Evolutionary conservation across 2,113 vertebrate genomes (phyloP).

Genomic region (Prunella fulvescens): DNA sequence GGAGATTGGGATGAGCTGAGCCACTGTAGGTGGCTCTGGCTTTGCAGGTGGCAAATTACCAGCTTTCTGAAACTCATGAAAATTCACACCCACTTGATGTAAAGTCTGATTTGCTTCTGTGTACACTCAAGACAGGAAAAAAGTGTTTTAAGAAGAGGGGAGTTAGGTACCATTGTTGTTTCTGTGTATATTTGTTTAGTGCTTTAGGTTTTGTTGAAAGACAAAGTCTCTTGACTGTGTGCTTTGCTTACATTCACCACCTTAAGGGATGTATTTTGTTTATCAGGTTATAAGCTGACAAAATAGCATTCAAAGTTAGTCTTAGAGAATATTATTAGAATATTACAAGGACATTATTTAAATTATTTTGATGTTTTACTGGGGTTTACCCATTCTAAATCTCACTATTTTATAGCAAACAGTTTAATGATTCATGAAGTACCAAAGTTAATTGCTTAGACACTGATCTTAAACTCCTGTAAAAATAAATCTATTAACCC

Average conservation of each 20-base stretch:
- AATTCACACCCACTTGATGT: neutral
- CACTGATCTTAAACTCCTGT: neutral
- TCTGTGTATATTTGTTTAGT: neutral
- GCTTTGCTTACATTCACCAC: neutral
- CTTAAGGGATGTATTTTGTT: neutral
- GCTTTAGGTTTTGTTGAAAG: neutral
- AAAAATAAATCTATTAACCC: neutral
- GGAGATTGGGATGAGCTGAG: neutral
- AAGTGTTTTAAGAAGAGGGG: neutral
- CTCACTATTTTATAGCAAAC: neutral
- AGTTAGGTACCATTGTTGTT: neutral
- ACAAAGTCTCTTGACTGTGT: neutral
- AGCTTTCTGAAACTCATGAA: neutral
- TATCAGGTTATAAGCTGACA: neutral
- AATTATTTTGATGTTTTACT: neutral
- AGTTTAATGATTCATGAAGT: neutral
- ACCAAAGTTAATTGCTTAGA: neutral
- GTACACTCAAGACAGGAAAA: neutral
- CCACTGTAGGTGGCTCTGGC: neutral
- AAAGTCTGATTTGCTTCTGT: neutral
- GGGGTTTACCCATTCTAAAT: neutral
- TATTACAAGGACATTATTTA: neutral
- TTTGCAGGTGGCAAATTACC: neutral
- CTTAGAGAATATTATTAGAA: neutral
- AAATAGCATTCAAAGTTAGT: neutral